Conservation (phyloP, 1,140 invertebrate genomes). For the Sitobion miscanthi region DNA sequence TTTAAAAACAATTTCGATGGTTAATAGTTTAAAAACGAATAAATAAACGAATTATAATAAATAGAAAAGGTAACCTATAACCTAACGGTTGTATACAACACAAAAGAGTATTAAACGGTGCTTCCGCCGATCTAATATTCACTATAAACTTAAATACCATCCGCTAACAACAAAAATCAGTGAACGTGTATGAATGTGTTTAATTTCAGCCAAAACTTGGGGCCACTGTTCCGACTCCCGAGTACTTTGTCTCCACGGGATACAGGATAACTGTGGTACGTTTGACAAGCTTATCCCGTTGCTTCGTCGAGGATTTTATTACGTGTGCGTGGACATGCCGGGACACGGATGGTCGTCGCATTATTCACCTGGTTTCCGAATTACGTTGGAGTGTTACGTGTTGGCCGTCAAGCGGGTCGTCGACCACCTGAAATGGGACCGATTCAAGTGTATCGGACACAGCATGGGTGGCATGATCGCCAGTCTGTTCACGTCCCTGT, state of each 20-base stretch:
- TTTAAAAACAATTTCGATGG: too few species aligned
- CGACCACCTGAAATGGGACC: constrained; percentile 68
- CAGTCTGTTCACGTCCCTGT: constrained; percentile 64
- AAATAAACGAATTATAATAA: too few species aligned
- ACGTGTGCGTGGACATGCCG: constrained; percentile 73
- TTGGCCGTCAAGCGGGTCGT: constrained; percentile 66
- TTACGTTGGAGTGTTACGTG: constrained; percentile 65
- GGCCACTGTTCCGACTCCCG: constrained; percentile 65
- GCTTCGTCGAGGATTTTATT: constrained; percentile 68
- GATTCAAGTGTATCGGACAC: constrained; percentile 67
- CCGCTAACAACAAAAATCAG: not conserved
- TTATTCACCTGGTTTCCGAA: constrained; percentile 65
- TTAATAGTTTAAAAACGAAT: too few species aligned
- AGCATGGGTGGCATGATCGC: constrained; percentile 68
- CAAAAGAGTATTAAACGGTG: not conserved
- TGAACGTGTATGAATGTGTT: constrained; percentile 23
- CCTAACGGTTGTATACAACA: too few species aligned
- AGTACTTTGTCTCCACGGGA: constrained; percentile 71
- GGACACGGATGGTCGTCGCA: constrained; percentile 74
- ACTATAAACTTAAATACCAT: not conserved
- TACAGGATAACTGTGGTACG: constrained; percentile 70
- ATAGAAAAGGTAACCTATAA: too few species aligned
- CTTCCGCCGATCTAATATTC: not conserved
- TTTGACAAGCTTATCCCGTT: constrained; percentile 71
- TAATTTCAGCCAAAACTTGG: constrained; percentile 69